Evolutionary conservation across 2,888 invertebrate species (phyloP).

Genomic region (Caenorhabditis wallacei): DNA sequence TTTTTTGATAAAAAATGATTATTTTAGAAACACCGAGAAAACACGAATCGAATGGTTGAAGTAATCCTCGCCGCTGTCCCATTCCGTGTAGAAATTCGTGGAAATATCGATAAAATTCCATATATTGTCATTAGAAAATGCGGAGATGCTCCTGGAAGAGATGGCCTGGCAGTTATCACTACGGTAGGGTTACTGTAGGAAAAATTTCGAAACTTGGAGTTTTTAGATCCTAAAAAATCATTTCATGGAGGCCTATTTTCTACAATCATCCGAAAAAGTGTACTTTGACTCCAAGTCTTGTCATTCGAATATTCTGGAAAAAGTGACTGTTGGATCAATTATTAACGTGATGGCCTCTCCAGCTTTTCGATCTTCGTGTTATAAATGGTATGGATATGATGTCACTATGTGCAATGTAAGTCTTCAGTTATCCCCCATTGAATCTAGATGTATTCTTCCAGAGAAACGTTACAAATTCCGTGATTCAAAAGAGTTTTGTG

Average conservation of each 20-base stretch:
- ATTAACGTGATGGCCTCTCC: conserved; percentile 36
- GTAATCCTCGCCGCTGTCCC: conserved; percentile 23
- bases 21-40: conserved; percentile 32
- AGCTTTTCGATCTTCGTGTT: conserved; percentile 44
- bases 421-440: too few species aligned
- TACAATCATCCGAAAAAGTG: conserved; percentile 28
- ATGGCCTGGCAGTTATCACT: conserved; percentile 38
- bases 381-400: conserved; percentile 61
- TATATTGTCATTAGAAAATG: conserved; percentile 33
- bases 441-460: neutral
- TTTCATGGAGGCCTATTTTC: conserved; percentile 59
- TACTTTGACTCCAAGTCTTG: conserved; percentile 52
- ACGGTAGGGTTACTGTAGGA: conserved; percentile 13
- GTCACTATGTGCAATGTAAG: conserved; percentile 35
- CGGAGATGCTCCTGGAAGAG: neutral
- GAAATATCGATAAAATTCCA: conserved; percentile 54
- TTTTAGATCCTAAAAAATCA: conserved; percentile 41
- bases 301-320: conserved; percentile 59
- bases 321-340: conserved; percentile 36
- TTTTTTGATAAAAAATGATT: conserved; percentile 2
- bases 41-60: conserved; percentile 45
- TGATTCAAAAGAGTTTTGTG: neutral
- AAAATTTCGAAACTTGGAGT: neutral
- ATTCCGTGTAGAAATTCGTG: conserved; percentile 45
- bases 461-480: neutral